A percentile compares a stretch with the other conserved stretches of the same genome.
These are phyloP conservation scores for Patella pellucida DNA, from an alignment of 2,888 invertebrate species.

Conservation along the genomic window DNA sequence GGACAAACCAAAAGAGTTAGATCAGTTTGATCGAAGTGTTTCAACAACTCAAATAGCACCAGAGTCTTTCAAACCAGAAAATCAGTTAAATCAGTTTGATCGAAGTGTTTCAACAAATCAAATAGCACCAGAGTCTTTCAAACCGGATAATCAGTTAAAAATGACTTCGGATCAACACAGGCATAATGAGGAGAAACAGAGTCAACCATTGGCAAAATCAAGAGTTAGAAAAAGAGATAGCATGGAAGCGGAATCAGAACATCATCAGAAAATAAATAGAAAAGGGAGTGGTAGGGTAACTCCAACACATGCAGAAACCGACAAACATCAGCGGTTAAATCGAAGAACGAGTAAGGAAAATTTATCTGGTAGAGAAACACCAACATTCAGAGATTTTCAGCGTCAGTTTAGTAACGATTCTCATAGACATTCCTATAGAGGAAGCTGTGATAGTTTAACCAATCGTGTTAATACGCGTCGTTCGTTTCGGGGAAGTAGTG, in stretches of 20 bases:
- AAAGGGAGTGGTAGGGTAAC: neutral
- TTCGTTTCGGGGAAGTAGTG: neutral
- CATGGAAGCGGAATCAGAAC: neutral
- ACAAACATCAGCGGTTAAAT: neutral
- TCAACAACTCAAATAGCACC: neutral
- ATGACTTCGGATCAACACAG: neutral
- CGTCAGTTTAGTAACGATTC: conserved; percentile 2
- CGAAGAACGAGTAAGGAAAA: neutral
- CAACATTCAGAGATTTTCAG: neutral
- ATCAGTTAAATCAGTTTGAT: neutral
- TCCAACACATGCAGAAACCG: neutral
- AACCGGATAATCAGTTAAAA: neutral
- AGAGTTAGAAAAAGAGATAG: neutral
- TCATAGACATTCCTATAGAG: neutral
- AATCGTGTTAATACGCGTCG: neutral
- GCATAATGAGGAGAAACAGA: neutral
- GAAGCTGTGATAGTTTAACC: conserved; percentile 1
- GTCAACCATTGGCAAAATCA: neutral
- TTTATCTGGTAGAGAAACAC: neutral
- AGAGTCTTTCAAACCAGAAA: neutral
- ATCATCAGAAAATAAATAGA: neutral
- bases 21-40: neutral
- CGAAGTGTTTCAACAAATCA: neutral
- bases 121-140: neutral
- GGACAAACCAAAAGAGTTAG: neutral